Percentiles rank a stretch among this genome's conserved stretches.
Evolutionary conservation across 1,140 invertebrate genomes (phyloP).

Genomic region (Leptinotarsa defecta): DNA sequence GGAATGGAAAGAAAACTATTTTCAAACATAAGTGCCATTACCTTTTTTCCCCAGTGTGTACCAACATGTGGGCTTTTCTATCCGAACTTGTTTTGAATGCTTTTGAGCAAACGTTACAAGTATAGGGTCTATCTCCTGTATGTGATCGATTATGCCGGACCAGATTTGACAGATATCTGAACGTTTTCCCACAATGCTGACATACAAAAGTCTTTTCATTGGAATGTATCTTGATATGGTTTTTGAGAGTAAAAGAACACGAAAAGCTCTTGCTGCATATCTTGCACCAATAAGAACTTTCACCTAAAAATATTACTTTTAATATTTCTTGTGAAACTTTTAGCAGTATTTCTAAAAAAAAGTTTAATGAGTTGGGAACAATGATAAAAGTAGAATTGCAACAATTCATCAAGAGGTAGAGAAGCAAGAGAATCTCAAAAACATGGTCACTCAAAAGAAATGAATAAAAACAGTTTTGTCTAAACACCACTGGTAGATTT

Average conservation of each 20-base stretch:
- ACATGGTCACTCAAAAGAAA: too few relatives aligned
- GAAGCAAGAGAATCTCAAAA: too few relatives aligned
- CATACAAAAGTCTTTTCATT: constrained; percentile 70
- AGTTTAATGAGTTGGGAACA: too few relatives aligned
- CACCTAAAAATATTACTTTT: constrained; percentile 47
- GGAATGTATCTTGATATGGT: constrained; percentile 67
- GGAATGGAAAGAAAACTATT: background rate
- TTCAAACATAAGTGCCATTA: constrained; percentile 16
- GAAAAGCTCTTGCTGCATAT: constrained; percentile 63
- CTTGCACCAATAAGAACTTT: constrained; percentile 63
- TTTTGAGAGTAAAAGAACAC: constrained; percentile 66
- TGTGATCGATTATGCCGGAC: constrained; percentile 84
- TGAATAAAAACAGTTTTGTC: too few relatives aligned
- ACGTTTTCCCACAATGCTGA: constrained; percentile 64
- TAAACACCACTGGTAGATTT: too few relatives aligned
- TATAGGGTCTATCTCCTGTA: constrained; percentile 60
- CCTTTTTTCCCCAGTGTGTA: constrained; percentile 63
- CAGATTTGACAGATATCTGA: constrained; percentile 76
- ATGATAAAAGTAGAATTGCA: too few relatives aligned
- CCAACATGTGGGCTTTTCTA: constrained; percentile 82
- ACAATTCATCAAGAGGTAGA: too few relatives aligned
- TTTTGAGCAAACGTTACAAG: constrained; percentile 66
- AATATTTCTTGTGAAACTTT: too few relatives aligned
- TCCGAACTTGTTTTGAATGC: constrained; percentile 71
- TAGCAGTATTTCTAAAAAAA: too few relatives aligned